Evolutionary conservation across 2,113 vertebrate genomes (phyloP).

Genomic region (Emberiza fucata): DNA sequence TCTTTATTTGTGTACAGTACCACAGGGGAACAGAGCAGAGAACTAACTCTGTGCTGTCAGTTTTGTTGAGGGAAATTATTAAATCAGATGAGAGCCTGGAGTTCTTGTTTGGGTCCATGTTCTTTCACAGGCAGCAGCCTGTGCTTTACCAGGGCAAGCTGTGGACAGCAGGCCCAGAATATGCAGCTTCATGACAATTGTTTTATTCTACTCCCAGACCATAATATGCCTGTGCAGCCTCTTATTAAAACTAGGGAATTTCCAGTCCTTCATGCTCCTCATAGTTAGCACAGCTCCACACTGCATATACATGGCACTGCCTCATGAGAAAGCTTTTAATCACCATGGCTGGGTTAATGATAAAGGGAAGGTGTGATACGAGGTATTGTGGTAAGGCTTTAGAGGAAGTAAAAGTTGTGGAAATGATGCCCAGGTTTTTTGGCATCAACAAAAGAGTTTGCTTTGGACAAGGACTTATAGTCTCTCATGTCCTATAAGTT

Average conservation of each 20-base stretch:
- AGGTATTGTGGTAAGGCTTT: neutral
- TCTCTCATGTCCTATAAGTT: neutral
- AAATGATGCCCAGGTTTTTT: neutral
- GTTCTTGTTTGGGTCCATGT: neutral
- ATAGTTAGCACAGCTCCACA: neutral
- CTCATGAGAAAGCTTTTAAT: neutral
- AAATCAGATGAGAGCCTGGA: neutral
- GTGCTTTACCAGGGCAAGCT: neutral
- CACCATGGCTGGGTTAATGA: neutral
- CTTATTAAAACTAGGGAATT: neutral
- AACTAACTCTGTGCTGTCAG: neutral
- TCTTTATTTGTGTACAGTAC: neutral
- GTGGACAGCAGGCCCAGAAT: neutral
- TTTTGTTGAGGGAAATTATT: neutral
- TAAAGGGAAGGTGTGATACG: neutral
- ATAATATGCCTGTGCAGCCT: neutral
- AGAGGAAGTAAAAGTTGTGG: neutral
- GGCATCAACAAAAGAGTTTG: neutral
- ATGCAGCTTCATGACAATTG: neutral
- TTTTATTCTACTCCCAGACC: neutral
- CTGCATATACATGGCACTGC: neutral
- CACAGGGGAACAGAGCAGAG: neutral
- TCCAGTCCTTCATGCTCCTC: neutral
- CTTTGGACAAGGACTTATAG: neutral
- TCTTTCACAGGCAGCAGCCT: neutral